Conservation (phyloP, 2,113 vertebrate genomes). For the Rhadina sibilatrix region DNA sequence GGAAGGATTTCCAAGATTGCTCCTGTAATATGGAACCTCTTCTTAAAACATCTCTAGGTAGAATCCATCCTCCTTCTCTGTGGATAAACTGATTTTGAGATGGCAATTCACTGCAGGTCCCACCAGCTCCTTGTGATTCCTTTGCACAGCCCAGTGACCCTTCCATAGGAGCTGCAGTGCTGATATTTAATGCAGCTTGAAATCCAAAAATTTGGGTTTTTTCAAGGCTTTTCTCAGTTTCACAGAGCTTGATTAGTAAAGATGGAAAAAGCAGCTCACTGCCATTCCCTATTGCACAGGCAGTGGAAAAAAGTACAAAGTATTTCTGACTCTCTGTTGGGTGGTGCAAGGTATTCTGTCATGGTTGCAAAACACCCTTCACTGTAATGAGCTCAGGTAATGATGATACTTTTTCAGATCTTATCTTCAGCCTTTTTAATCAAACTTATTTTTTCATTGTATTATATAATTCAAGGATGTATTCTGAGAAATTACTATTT, state of each 20-base stretch:
- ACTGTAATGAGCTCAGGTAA: neutral
- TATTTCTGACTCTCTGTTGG: neutral
- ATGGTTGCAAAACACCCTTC: neutral
- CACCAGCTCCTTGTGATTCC: neutral
- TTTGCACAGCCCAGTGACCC: neutral
- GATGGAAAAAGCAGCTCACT: slow-evolving; percentile 1
- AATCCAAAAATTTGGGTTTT: rapidly evolving
- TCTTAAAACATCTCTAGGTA: neutral
- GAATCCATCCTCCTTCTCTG: neutral
- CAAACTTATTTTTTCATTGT: neutral
- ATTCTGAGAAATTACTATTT: neutral
- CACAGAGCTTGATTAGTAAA: neutral
- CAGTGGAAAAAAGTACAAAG: slow-evolving; percentile 23
- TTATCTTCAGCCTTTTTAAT: neutral
- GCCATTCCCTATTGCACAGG: neutral
- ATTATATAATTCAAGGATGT: neutral
- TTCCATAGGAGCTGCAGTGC: rapidly evolving
- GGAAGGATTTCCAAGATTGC: neutral
- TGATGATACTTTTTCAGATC: neutral
- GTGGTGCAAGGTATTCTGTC: neutral
- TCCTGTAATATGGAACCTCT: neutral
- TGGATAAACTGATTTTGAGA: neutral
- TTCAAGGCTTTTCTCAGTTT: neutral
- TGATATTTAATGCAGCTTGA: neutral
- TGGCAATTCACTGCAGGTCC: neutral